These are phyloP conservation scores for Aphis craccivora DNA, from an alignment of 1,140 invertebrate species.

Conservation along the genomic window DNA sequence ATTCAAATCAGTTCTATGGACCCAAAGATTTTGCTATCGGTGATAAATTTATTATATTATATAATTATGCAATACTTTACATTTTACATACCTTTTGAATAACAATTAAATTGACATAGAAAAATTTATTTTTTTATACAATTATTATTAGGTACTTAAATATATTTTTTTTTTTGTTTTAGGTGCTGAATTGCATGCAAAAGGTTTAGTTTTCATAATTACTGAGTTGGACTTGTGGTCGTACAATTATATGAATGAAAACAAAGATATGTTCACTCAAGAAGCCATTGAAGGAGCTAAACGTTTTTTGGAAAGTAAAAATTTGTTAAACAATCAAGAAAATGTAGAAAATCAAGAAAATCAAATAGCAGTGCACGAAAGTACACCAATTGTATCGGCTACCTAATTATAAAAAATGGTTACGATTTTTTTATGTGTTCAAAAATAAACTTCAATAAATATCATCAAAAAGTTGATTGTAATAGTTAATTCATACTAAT, in stretches of 20 bases:
- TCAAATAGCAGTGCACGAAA: background rate
- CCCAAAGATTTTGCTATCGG: conserved; percentile 41
- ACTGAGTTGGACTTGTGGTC: conserved; percentile 12
- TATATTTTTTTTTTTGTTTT: no score
- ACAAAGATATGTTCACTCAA: conserved; percentile 24
- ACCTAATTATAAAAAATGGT: background rate
- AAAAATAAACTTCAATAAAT: background rate
- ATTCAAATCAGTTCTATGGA: background rate
- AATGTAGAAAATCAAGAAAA: background rate
- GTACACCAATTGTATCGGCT: background rate
- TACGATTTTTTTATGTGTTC: background rate
- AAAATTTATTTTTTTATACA: background rate
- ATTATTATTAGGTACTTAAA: no score
- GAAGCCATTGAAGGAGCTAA: conserved; percentile 36
- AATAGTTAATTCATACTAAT: background rate
- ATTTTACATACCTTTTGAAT: background rate
- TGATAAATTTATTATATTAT: background rate
- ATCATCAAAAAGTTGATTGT: background rate
- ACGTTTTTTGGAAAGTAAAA: background rate
- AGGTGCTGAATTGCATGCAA: conserved; percentile 1
- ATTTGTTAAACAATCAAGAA: background rate
- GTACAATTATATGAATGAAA: conserved; percentile 13
- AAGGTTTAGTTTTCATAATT: background rate
- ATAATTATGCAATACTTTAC: background rate
- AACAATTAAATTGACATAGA: background rate